These are phyloP conservation scores for Cherax destructor DNA, from an alignment of 1,140 invertebrate species.

Conservation along the genomic window DNA sequence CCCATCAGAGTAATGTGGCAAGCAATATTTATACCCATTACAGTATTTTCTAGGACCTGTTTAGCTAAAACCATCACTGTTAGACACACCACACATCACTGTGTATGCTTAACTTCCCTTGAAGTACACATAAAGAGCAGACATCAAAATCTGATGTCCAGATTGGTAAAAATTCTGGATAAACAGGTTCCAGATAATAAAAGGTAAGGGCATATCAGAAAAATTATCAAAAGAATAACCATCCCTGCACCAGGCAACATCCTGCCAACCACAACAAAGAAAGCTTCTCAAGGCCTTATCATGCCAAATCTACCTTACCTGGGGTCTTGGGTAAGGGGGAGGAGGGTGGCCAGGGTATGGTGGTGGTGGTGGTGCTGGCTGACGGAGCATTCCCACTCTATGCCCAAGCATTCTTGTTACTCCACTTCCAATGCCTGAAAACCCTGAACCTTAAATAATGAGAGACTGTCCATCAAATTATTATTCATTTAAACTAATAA, in stretches of 20 bases:
- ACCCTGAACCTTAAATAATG: slow-evolving; percentile 11
- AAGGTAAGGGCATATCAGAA: background rate
- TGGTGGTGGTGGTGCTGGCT: slow-evolving; percentile 47
- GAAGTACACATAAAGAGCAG: background rate
- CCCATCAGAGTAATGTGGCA: slow-evolving; percentile 31
- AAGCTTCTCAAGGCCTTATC: slow-evolving; percentile 40
- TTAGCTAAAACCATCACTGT: background rate
- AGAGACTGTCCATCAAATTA: background rate
- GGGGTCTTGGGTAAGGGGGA: slow-evolving; percentile 54
- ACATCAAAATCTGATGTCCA: background rate
- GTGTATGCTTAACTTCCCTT: background rate
- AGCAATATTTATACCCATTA: slow-evolving; percentile 1
- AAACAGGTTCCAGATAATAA: slow-evolving; percentile 19
- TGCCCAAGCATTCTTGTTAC: slow-evolving; percentile 38
- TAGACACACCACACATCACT: background rate
- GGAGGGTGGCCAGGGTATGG: slow-evolving; percentile 55
- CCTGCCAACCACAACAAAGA: slow-evolving; percentile 51
- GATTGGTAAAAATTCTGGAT: background rate
- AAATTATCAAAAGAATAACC: slow-evolving; percentile 22
- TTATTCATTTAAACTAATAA: background rate
- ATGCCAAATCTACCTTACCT: slow-evolving; percentile 42
- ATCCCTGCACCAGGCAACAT: slow-evolving; percentile 63
- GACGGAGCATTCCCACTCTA: slow-evolving; percentile 28
- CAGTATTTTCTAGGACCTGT: background rate
- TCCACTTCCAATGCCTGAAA: slow-evolving; percentile 38